A percentile compares a stretch with the other conserved stretches of the same genome.
Evolutionary conservation across 2,888 invertebrate species (phyloP).

Genomic region (Drosophila mercatorum): DNA sequence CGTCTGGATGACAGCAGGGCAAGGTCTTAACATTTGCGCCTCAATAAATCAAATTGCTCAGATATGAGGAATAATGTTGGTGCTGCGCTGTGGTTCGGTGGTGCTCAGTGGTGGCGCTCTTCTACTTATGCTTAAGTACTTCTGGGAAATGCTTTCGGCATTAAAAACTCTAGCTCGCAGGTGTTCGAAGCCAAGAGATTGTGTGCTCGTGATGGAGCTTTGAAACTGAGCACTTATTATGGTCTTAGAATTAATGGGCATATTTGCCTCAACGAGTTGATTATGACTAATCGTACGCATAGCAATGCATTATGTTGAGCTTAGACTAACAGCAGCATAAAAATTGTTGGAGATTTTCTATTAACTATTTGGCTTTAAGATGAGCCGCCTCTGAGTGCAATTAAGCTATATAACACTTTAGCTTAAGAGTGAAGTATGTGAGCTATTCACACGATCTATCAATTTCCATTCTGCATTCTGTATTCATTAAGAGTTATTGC

Average conservation of each 20-base stretch:
- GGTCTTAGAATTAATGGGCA: conserved; percentile 16
- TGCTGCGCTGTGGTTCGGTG: conserved; percentile 9
- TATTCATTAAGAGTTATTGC: conserved; percentile 27
- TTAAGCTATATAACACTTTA: conserved; percentile 6
- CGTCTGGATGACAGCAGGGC: conserved; percentile 32
- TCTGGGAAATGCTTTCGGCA: conserved; percentile 49
- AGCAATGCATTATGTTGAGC: neutral
- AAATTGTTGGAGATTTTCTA: conserved; percentile 2
- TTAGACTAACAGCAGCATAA: too few species aligned
- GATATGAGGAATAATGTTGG: conserved; percentile 40
- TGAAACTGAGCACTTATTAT: conserved; percentile 20
- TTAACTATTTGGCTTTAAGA: conserved; percentile 4
- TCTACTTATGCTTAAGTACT: conserved; percentile 46
- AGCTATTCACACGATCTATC: conserved; percentile 16
- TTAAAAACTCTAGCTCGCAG: conserved; percentile 46
- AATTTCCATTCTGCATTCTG: neutral
- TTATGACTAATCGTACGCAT: conserved; percentile 26
- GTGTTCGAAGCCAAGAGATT: conserved; percentile 37
- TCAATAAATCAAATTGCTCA: conserved; percentile 69
- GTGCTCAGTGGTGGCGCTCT: conserved; percentile 26
- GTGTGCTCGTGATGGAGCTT: conserved; percentile 14
- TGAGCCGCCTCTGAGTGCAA: conserved; percentile 4
- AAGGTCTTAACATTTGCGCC: conserved; percentile 60
- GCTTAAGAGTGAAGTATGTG: neutral
- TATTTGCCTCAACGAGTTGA: conserved; percentile 15